Base-by-base conservation (phyloP, 2,797 vertebrate species). In the Perodicticus potto region DNA sequence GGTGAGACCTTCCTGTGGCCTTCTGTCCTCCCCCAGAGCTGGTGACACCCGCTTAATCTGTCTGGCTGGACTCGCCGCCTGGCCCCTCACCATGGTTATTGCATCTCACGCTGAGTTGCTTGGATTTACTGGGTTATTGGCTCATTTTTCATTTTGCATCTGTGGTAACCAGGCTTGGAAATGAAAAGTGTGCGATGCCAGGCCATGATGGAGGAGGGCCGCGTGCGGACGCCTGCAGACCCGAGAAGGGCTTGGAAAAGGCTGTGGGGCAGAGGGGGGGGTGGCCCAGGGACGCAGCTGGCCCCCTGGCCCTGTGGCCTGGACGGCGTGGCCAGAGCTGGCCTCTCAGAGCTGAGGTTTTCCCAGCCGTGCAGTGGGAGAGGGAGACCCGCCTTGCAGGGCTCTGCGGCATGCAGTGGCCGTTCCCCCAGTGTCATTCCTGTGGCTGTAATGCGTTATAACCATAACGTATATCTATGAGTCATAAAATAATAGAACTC, bases 71-170 rank as follows among this genome's bases (percentile, higher is more conserved):
- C 25, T 6, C 0, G 0, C 69, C 7, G 76, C 92, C 97, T n/a
- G 9, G 0, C 10, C 80, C 74, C 78, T 0, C 8, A 0, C 74
- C 0, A 1, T 0, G 3, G n/a, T 95, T 67, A 80, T 55, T 67
- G 87, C 93, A 25, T 92, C 92, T 84, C 0, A 3, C 0, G 5
- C 76, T 1, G 65, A 12, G 95, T 3, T 5, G 37, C 83, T 96
- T 19, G 12, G 65, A 78, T 94, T 87, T 19, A 1, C 0, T 6
- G 73, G 86, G 82, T 78, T 95, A 77, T 92, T 0, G 0, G 77
- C 27, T 97, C 95, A 80, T 98, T 97, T 97, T 96, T 97, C 93
- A 95, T 81, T 40, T 0, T 0, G 95, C 94, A 59, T 96, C 96
- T 96, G 77, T 7, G 20, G 95, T 12, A 84, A 97, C 93, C 27